A percentile compares a stretch with the other conserved stretches of the same genome.
phyloP scores from a whole-genome alignment of 2,113 vertebrate genomes.

The Furnarius figulus region DNA sequence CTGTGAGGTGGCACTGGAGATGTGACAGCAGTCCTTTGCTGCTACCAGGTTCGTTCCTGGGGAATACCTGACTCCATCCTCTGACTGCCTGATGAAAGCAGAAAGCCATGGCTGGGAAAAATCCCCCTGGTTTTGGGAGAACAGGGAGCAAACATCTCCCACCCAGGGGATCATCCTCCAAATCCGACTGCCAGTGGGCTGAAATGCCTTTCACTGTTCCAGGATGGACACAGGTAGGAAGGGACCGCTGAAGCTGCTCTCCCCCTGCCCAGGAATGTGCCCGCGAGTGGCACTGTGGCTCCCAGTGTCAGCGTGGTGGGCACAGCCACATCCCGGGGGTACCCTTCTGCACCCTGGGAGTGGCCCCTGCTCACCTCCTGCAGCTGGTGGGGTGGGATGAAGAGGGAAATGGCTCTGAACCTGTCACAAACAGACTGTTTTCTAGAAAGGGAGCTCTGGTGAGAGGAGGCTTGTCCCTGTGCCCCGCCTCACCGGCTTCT shows the following conservation, averaged over 20 bases:
- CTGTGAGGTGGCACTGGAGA: not conserved
- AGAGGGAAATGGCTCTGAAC: not conserved
- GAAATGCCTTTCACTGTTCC: not conserved
- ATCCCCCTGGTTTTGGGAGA: not conserved
- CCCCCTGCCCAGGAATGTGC: not conserved
- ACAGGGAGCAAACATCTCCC: not conserved
- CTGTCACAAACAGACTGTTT: not conserved
- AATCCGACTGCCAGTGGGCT: rapidly evolving
- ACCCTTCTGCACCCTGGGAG: rapidly evolving
- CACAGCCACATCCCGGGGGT: not conserved
- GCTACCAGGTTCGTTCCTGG: not conserved
- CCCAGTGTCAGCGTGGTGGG: rapidly evolving
- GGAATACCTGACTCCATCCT: not conserved
- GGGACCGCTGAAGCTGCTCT: not conserved
- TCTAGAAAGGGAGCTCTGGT: not conserved
- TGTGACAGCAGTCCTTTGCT: not conserved
- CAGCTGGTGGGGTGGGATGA: rapidly evolving
- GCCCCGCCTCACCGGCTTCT: not conserved
- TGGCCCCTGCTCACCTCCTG: rapidly evolving
- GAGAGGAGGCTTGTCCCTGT: not conserved
- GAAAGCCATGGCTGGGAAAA: not conserved
- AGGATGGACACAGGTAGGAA: not conserved
- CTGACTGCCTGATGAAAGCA: not conserved
- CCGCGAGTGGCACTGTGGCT: rapidly evolving
- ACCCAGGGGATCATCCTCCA: not conserved